Evolutionary conservation across 2,797 vertebrate genomes (phyloP), one percentile per base, ranked within the genome.

Genomic region (Brachymystax lenok): DNA sequence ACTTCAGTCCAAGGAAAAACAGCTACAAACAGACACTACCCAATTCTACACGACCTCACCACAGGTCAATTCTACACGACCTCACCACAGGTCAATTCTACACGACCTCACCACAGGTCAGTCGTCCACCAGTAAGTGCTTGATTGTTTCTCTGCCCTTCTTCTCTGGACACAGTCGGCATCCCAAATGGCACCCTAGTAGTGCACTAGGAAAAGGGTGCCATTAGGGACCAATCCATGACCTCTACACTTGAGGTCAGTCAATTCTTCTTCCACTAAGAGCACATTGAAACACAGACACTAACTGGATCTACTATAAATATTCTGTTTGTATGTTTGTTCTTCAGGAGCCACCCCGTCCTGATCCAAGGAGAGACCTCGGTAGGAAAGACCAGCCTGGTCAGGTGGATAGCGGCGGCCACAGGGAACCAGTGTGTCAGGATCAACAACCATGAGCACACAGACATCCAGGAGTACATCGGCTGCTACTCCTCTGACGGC

Each of bases 381-480:
- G 96, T 99, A 83, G 98, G 98, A 73, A 99, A 99, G 93, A 99
- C 98, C 80, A 99, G 98, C 81, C 92, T 99, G 79, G 96, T 99
- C 85, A 90, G 91, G 52, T 99, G 97, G 97, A 86, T 99, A 75
- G 97, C 98, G 19, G 90, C 94, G 74, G 93, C 97, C 75, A 97
- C 96, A 0, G 98, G 98, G 19, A 99, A 99, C 92, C 96, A 97
- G 52, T 99, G 96, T 76, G 96, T 99, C 64, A 92, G 98, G 56
- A 99, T 99, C 91, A 99, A 99, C 85, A 99, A 99, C 87, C 98
- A 99, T 0, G 98, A 99, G 78, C 98, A 99, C 89, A 99, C 98
- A 0, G 98, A 99, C 88, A 98, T 99, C 89, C 98, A 99, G 82
- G 98, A 99, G 74, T 99, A 99, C 86, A 96, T 99, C 30, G 98